Conservation (phyloP, 2,797 vertebrate genomes). For the Lutjanus campechanus region DNA sequence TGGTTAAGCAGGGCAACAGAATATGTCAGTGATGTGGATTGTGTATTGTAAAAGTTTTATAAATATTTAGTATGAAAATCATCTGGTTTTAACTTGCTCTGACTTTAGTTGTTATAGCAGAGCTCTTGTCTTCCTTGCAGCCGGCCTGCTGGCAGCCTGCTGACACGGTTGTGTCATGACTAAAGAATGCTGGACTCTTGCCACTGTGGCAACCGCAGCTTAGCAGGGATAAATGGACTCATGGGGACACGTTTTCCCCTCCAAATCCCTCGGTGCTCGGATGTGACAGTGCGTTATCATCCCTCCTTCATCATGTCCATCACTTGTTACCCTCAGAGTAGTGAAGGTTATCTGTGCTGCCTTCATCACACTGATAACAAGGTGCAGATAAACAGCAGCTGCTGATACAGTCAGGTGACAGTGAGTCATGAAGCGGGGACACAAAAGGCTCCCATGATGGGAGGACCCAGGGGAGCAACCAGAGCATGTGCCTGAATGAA, state of each 20-base stretch:
- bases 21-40: too few species aligned
- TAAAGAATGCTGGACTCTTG: conserved; percentile 56
- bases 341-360: neutral
- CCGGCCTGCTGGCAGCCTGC: conserved; percentile 1
- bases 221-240: conserved; percentile 37
- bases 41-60: too few species aligned
- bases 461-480: conserved; percentile 16
- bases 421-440: conserved; percentile 20
- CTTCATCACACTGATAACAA: conserved; percentile 11
- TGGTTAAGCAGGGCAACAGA: too few species aligned
- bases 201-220: conserved; percentile 36
- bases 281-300: neutral
- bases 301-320: neutral
- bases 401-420: conserved; percentile 41
- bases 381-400: conserved; percentile 21
- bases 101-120: neutral
- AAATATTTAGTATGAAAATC: neutral
- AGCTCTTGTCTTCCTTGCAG: conserved; percentile 1
- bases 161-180: conserved; percentile 43
- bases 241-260: conserved; percentile 14
- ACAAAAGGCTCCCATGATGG: conserved; percentile 6
- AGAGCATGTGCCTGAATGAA: conserved; percentile 41
- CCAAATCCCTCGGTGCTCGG: conserved; percentile 20
- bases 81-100: neutral
- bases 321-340: neutral